phyloP scores from a whole-genome alignment of 2,113 vertebrate genomes.

The Rhynchomys soricoides region DNA sequence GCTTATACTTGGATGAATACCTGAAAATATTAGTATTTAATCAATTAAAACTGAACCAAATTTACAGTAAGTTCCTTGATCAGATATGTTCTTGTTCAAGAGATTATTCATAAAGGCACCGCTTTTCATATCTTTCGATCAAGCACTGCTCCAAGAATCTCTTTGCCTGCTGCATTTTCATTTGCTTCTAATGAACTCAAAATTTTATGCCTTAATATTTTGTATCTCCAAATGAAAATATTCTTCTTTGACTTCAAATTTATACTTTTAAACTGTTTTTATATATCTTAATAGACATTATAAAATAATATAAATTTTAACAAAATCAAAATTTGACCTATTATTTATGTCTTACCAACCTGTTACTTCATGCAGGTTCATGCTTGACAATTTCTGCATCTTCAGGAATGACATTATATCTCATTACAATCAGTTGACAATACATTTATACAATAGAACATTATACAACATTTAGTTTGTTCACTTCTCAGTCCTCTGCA shows the following conservation, averaged over 20 bases:
- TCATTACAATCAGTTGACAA: not conserved
- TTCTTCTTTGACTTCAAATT: not conserved
- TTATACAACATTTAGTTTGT: not conserved
- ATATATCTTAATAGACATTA: not conserved
- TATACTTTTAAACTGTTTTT: not conserved
- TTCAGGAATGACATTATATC: not conserved
- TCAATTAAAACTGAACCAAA: not conserved
- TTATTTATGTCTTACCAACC: not conserved
- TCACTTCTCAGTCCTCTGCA: not conserved
- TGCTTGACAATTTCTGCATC: not conserved
- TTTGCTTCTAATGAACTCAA: not conserved
- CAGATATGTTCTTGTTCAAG: not conserved
- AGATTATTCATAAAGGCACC: not conserved
- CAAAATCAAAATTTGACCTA: not conserved
- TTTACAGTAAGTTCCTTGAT: not conserved
- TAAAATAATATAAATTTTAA: not conserved
- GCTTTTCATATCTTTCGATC: not conserved
- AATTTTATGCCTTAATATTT: not conserved
- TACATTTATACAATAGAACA: not conserved
- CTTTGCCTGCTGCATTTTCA: not conserved
- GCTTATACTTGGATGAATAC: not conserved
- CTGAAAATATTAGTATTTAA: not conserved
- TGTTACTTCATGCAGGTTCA: not conserved
- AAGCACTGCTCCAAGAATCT: not conserved
- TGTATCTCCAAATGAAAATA: not conserved